Evolutionary conservation across 2,113 vertebrate species (phyloP).

Genomic region (Alethe castanea): DNA sequence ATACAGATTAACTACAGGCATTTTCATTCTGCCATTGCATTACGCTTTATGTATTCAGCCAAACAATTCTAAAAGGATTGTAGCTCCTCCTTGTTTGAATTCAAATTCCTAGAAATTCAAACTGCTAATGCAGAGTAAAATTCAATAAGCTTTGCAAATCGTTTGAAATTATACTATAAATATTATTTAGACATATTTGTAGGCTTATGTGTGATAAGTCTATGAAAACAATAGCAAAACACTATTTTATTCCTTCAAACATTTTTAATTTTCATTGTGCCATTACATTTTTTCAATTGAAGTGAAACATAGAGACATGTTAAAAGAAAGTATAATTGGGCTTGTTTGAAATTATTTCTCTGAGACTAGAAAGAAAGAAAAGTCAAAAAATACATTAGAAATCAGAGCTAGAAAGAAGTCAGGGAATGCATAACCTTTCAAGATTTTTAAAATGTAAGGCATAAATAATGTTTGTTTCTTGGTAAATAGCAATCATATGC

Average conservation of each 20-base stretch:
- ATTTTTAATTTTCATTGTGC: conserved; percentile 24
- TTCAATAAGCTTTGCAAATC: background rate
- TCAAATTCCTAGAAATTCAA: conserved; percentile 20
- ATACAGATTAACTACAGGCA: background rate
- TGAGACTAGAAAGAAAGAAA: background rate
- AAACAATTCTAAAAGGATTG: background rate
- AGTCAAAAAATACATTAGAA: conserved; percentile 29
- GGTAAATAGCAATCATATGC: conserved; percentile 56
- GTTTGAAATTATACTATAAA: conserved; percentile 43
- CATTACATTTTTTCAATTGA: background rate
- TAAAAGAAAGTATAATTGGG: conserved; percentile 4
- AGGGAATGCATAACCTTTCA: background rate
- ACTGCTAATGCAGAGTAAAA: background rate
- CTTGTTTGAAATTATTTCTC: conserved; percentile 33
- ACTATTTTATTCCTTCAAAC: conserved; percentile 17
- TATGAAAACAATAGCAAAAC: conserved; percentile 43
- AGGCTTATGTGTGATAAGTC: background rate
- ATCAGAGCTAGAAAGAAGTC: conserved; percentile 17
- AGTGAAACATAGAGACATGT: background rate
- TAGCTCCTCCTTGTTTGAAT: background rate
- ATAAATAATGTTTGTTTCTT: conserved; percentile 61
- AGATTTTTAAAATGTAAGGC: conserved; percentile 26
- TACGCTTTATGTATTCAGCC: background rate
- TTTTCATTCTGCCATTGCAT: background rate
- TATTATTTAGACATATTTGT: conserved; percentile 45